phyloP scores from a whole-genome alignment of 2,797 vertebrate genomes.

The Neomorphus geoffroyi region DNA sequence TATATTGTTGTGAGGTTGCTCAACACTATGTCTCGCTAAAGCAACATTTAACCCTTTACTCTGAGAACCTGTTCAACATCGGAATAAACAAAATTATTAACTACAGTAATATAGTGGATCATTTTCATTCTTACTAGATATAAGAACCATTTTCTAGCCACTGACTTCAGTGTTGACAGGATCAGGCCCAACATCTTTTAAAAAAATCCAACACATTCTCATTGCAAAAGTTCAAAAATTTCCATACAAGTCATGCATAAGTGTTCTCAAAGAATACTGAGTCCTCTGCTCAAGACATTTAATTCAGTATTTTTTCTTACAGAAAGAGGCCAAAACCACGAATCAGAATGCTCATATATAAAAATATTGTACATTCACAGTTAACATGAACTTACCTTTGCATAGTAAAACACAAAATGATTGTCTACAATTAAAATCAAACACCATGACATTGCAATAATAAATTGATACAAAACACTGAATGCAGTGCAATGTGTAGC shows the following conservation, averaged over 20 bases:
- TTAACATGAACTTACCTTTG: slow-evolving; percentile 78
- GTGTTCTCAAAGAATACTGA: neutral
- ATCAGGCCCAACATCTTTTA: neutral
- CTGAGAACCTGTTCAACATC: neutral
- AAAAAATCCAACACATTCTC: neutral
- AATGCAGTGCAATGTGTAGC: slow-evolving; percentile 77
- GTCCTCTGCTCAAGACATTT: neutral
- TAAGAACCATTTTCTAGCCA: neutral
- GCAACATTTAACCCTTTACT: neutral
- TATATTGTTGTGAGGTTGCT: neutral
- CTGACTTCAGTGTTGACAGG: neutral
- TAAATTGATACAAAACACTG: slow-evolving; percentile 68
- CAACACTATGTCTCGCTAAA: neutral
- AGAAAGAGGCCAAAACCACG: slow-evolving; percentile 10
- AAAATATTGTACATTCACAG: slow-evolving; percentile 51
- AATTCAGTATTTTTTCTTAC: neutral
- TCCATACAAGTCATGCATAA: neutral
- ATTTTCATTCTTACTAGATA: neutral
- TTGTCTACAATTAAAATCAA: slow-evolving; percentile 73
- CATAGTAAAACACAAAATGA: slow-evolving; percentile 70
- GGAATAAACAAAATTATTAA: neutral
- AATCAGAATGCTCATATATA: slow-evolving; percentile 29
- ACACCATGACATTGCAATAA: slow-evolving; percentile 70
- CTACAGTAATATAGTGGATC: neutral
- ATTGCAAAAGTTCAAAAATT: neutral